Evolutionary conservation across 2,113 vertebrate species (phyloP).

Genomic region (Lontra canadensis): DNA sequence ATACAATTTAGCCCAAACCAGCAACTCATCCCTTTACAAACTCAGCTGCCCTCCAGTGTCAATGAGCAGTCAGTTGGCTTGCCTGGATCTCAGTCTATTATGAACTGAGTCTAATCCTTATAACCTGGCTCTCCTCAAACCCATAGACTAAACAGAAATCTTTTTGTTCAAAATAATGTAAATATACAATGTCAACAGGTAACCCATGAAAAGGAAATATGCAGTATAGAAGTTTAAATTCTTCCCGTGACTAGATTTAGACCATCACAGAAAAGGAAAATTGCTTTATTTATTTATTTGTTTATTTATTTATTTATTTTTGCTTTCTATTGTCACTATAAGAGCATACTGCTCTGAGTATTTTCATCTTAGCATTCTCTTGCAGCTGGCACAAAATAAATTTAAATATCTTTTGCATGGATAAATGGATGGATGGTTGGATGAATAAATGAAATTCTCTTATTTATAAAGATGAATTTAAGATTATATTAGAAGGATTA

Average conservation of each 20-base stretch:
- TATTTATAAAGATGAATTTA: constrained; percentile 27
- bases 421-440: neutral
- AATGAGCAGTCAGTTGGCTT: neutral
- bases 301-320: neutral
- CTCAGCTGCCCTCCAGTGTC: neutral
- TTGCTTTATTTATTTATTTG: neutral
- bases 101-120: neutral
- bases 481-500: neutral
- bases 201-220: neutral
- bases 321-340: neutral
- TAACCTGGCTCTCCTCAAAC: neutral
- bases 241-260: neutral
- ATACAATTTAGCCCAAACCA: neutral
- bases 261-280: neutral
- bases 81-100: neutral
- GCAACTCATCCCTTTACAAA: neutral
- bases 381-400: neutral
- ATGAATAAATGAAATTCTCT: neutral
- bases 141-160: neutral
- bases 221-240: neutral
- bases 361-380: constrained; percentile 17
- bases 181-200: neutral
- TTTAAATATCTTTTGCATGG: constrained; percentile 2
- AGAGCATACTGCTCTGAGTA: neutral
- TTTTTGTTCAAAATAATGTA: neutral